A percentile compares a stretch with the other conserved stretches of the same genome.
Conservation (phyloP, 2,797 vertebrate genomes). For the Lepus townsendii region DNA sequence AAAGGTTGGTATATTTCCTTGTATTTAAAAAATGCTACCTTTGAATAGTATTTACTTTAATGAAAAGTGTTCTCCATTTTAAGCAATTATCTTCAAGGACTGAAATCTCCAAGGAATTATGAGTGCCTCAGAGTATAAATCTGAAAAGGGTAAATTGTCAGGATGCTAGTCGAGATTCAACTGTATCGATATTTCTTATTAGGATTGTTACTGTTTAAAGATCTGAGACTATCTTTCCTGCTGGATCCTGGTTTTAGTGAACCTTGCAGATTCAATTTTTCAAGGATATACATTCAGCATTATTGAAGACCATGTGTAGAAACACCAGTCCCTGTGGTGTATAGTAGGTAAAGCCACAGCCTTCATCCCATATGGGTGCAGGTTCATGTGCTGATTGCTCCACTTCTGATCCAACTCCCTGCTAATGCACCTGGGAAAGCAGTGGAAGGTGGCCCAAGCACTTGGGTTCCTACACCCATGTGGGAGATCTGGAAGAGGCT, state of each 20-base stretch:
- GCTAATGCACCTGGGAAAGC: too few relatives aligned
- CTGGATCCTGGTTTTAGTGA: neutral
- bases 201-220: neutral
- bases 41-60: constrained; percentile 31
- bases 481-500: too few relatives aligned
- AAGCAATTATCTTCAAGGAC: constrained; percentile 20
- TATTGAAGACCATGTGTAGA: neutral
- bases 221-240: neutral
- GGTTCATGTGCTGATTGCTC: too few relatives aligned
- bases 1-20: neutral
- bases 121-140: neutral
- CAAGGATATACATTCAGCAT: neutral
- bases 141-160: neutral
- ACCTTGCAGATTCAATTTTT: neutral
- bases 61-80: neutral
- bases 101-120: constrained; percentile 21
- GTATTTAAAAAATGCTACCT: constrained; percentile 8
- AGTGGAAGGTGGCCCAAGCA: too few relatives aligned
- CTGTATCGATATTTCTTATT: neutral
- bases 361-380: too few relatives aligned
- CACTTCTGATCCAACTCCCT: too few relatives aligned
- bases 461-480: too few relatives aligned
- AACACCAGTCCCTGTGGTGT: neutral
- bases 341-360: too few relatives aligned
- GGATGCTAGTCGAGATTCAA: neutral